phyloP scores from a whole-genome alignment of 2,888 invertebrate genomes.

The Hyppa rectilinea region DNA sequence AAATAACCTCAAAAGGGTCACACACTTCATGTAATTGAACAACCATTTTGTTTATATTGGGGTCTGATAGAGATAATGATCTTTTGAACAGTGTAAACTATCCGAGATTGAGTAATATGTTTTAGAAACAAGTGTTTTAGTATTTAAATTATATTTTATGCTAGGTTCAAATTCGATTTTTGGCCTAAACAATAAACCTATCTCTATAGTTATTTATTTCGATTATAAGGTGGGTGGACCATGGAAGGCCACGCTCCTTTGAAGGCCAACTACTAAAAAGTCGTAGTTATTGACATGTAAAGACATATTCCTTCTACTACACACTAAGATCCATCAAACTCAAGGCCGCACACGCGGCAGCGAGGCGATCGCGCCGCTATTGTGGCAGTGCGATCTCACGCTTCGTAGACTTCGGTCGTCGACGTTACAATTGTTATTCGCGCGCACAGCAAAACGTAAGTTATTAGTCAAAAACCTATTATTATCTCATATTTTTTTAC shows the following conservation, averaged over 20 bases:
- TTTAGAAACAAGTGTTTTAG: constrained; percentile 27
- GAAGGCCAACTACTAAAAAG: constrained; percentile 11
- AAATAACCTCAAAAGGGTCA: constrained; percentile 81
- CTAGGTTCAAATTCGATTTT: background rate
- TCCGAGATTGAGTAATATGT: constrained; percentile 45
- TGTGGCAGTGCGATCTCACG: constrained; percentile 9
- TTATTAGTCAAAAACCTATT: constrained; percentile 39
- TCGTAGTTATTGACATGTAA: constrained; percentile 8
- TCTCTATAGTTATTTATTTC: too few species aligned
- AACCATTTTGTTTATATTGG: constrained; percentile 65
- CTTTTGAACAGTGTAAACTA: constrained; percentile 46
- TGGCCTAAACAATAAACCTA: background rate
- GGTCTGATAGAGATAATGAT: constrained; percentile 60
- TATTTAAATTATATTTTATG: background rate
- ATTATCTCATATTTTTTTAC: constrained; percentile 49
- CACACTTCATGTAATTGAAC: constrained; percentile 82
- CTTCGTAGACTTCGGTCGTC: constrained; percentile 46
- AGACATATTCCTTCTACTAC: background rate
- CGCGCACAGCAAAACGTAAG: constrained; percentile 18
- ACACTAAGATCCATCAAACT: constrained; percentile 18
- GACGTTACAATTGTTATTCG: constrained; percentile 39
- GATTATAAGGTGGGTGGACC: constrained; percentile 7
- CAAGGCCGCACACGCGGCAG: constrained; percentile 14
- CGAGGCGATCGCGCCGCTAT: background rate
- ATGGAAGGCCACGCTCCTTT: constrained; percentile 14